These are phyloP conservation scores for Acronicta alni DNA, from an alignment of 2,888 invertebrate species.

Conservation along the genomic window DNA sequence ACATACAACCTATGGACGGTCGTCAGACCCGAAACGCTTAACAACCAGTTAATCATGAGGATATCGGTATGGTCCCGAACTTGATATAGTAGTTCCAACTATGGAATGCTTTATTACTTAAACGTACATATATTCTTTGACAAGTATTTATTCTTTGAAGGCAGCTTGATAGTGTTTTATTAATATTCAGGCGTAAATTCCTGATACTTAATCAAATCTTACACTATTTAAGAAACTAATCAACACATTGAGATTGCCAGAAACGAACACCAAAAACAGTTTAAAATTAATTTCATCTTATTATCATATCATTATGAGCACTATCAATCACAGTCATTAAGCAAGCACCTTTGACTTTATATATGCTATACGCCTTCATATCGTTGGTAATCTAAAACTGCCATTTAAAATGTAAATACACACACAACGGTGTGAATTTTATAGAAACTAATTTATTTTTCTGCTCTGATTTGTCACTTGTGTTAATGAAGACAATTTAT, in stretches of 20 bases:
- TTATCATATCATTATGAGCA: conserved; percentile 50
- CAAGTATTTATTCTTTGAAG: too few relatives aligned
- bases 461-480: conserved; percentile 56
- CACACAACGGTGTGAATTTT: conserved; percentile 28
- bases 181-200: conserved; percentile 13
- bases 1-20: too few relatives aligned
- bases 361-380: conserved; percentile 33
- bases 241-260: conserved; percentile 36
- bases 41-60: too few relatives aligned
- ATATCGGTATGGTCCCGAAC: too few relatives aligned
- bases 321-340: conserved; percentile 49
- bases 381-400: conserved; percentile 47
- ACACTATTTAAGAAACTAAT: conserved; percentile 30
- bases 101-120: too few relatives aligned
- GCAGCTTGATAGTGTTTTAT: neutral
- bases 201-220: conserved; percentile 41
- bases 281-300: conserved; percentile 47
- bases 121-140: too few relatives aligned
- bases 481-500: conserved; percentile 50
- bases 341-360: conserved; percentile 43
- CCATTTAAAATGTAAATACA: conserved; percentile 53
- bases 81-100: too few relatives aligned
- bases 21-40: too few relatives aligned
- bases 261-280: conserved; percentile 28
- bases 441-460: conserved; percentile 49